These are phyloP conservation scores for Rhynchophorus ferrugineus DNA, from an alignment of 1,140 invertebrate genomes.

Conservation along the genomic window DNA sequence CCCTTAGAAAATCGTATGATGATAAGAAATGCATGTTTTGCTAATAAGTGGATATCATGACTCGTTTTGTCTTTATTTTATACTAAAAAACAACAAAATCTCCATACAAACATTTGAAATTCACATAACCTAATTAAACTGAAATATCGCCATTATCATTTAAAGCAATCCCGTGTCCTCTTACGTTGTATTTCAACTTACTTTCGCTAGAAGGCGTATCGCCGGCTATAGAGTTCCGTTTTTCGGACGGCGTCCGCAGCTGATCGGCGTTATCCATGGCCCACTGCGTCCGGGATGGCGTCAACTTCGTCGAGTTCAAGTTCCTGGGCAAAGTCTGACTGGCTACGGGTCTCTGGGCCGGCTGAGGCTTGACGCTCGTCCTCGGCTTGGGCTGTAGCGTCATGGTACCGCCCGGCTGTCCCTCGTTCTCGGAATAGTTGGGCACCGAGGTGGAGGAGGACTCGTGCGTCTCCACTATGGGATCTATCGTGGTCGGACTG, in stretches of 20 bases:
- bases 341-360: conserved; percentile 18
- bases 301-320: conserved; percentile 31
- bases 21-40: no score
- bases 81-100: no score
- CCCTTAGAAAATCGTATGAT: no score
- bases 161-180: no score
- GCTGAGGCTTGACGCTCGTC: conserved; percentile 38
- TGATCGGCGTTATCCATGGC: conserved; percentile 26
- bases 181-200: no score
- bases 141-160: no score
- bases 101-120: no score
- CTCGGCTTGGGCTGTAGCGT: conserved; percentile 42
- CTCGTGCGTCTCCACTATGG: conserved; percentile 56
- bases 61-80: no score
- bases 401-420: conserved; percentile 28
- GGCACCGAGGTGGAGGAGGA: conserved; percentile 31
- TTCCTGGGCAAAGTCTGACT: conserved; percentile 43
- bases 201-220: conserved; percentile 8
- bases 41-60: no score
- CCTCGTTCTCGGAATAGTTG: conserved; percentile 28
- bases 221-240: conserved; percentile 28
- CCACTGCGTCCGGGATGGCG: conserved; percentile 29
- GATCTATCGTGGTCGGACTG: conserved; percentile 48
- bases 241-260: conserved; percentile 27
- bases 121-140: no score